phyloP scores from a whole-genome alignment of 2,797 vertebrate genomes.

The Halcyon badia region DNA sequence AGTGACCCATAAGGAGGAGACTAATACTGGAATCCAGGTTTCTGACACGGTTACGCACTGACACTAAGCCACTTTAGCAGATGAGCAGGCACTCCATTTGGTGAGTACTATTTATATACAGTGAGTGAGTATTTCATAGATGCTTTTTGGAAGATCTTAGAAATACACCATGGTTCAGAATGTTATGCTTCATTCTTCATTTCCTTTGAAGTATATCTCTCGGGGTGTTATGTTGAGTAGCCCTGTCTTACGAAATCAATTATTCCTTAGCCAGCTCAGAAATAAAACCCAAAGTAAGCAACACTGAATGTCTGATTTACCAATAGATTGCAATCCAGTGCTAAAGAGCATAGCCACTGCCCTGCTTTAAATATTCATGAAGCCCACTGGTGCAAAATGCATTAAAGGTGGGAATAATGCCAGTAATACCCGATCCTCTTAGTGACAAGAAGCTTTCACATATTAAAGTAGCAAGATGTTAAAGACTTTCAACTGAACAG shows the following conservation, averaged over 20 bases:
- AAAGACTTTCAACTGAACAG: conserved; percentile 75
- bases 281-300: conserved; percentile 73
- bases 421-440: conserved; percentile 68
- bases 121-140: neutral
- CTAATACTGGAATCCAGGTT: neutral
- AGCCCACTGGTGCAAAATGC: conserved; percentile 71
- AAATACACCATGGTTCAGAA: neutral
- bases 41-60: neutral
- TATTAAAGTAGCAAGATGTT: conserved; percentile 75
- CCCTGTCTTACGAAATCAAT: conserved; percentile 57
- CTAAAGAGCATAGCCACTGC: conserved; percentile 64
- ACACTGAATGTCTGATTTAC: conserved; percentile 72
- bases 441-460: conserved; percentile 73
- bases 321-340: conserved; percentile 61
- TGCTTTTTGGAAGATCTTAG: conserved; percentile 38
- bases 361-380: conserved; percentile 82
- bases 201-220: conserved; percentile 48
- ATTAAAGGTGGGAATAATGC: conserved; percentile 80
- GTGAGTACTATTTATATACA: conserved; percentile 21
- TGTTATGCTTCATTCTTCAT: neutral
- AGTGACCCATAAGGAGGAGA: neutral
- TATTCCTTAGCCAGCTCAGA: conserved; percentile 57
- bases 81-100: conserved; percentile 44
- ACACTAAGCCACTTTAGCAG: conserved; percentile 41
- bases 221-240: conserved; percentile 34